These are phyloP conservation scores for Anguilla rostrata DNA, from an alignment of 2,113 vertebrate genomes.

Conservation along the genomic window DNA sequence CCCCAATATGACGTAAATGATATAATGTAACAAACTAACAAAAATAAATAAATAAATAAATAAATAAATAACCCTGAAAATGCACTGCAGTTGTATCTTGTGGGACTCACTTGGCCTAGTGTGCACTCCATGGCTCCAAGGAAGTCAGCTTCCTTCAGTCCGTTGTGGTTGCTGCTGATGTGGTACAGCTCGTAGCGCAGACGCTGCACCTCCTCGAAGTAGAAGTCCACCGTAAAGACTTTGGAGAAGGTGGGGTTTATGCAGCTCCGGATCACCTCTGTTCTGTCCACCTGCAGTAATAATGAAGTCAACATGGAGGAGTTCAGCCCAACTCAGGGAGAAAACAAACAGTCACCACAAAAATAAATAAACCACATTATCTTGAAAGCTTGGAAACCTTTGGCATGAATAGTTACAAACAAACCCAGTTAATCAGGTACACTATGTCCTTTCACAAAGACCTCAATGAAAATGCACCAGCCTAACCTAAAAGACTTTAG, in stretches of 20 bases:
- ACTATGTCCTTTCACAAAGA: too few species aligned
- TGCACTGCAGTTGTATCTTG: background rate
- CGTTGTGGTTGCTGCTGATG: constrained; percentile 88
- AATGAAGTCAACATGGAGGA: constrained; percentile 9
- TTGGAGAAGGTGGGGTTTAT: constrained; percentile 92
- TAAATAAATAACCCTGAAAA: background rate
- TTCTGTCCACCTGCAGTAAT: constrained; percentile 86
- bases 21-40: background rate
- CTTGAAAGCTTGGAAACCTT: background rate
- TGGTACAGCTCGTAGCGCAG: constrained; percentile 89
- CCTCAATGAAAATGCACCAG: too few species aligned
- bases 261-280: constrained; percentile 90
- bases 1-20: background rate
- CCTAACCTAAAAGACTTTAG: too few species aligned
- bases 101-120: constrained; percentile 81
- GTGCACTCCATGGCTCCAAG: constrained; percentile 94
- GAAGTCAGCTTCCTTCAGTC: constrained; percentile 85
- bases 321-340: background rate
- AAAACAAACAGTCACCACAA: background rate
- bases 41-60: too few species aligned
- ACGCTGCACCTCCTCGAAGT: constrained; percentile 95
- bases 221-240: constrained; percentile 93
- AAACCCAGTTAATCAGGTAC: too few species aligned
- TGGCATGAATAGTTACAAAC: too few species aligned
- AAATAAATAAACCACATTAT: background rate